Base-by-base conservation (phyloP, 2,113 vertebrate genomes). In the Paradisaea rubra region DNA sequence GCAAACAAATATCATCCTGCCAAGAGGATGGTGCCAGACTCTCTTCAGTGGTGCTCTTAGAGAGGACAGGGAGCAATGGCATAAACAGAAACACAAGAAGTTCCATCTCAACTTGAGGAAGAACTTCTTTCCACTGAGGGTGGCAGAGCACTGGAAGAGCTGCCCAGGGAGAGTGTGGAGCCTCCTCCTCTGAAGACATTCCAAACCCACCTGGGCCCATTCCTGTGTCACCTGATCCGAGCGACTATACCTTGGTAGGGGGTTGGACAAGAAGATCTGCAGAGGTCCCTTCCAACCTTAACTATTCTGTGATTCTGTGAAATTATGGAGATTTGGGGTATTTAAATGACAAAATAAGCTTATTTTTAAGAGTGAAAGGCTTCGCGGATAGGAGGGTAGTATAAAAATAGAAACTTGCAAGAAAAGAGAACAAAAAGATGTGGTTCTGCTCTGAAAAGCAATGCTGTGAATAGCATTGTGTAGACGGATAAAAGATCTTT, bases 381-480 rank as follows among this genome's bases (percentile, higher is more conserved):
- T 78, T 92, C 18, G 2, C 0, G 0, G n/a, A 45, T 87, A 53
- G 44, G 18, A 91, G 31, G 7, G 15, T 71, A 42, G 37, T 57
- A 69, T 79, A 91, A 87, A 93, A 94, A 94, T 80, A 95, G 93
- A 87, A 93, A 68, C 19, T 17, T 74, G 22, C 10, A 72, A 69
- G 61, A 70, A 80, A 50, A 74, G 57, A 91, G 53, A 89, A 85
- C 22, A 86, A 85, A 91, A 93, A 72, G 25, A 65, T 54, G 15
- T 7, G 2, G 9, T 60, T 87, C 53, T 65, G 10, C 45, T 81
- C 78, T 69, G 70, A 82, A 87, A 68, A 84, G n/a, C 18, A 69
- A 7, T 72, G 45, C 41, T 61, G 41, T 94, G 83, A 69, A 60
- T 82, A 76, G 17, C 37, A 39, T 18, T 72, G n/a, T 57, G 39